Conservation (phyloP, 2,888 invertebrate species). For the Dicyrtoma fusca region DNA sequence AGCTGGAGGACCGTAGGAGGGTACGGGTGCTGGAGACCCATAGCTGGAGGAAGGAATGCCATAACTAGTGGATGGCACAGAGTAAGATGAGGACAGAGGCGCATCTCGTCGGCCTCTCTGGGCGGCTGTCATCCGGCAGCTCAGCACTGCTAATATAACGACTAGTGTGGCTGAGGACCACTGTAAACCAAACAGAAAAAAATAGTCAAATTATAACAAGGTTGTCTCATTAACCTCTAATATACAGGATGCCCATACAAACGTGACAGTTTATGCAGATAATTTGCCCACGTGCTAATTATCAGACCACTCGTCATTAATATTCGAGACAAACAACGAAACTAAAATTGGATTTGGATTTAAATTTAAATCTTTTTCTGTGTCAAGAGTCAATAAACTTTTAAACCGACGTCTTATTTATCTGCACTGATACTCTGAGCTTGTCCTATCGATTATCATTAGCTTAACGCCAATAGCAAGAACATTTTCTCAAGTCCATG, state of each 20-base stretch:
- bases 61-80: slow-evolving; percentile 42
- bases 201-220: neutral
- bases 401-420: neutral
- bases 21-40: slow-evolving; percentile 22
- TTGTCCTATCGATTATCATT: no score
- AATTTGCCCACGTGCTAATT: neutral
- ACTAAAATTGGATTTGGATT: slow-evolving; percentile 1
- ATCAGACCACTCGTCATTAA: slow-evolving; percentile 4
- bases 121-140: slow-evolving; percentile 24
- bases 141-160: slow-evolving; percentile 51
- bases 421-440: no score
- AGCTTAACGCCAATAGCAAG: neutral
- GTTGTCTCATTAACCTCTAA: neutral
- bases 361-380: slow-evolving; percentile 21
- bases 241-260: no score
- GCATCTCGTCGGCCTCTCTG: slow-evolving; percentile 17
- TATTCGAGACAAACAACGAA: neutral
- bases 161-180: slow-evolving; percentile 50
- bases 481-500: no score
- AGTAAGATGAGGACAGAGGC: slow-evolving; percentile 16
- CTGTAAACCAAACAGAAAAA: slow-evolving; percentile 16
- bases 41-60: slow-evolving; percentile 36
- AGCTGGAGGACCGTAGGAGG: slow-evolving; percentile 37
- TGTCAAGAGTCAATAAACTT: slow-evolving; percentile 34
- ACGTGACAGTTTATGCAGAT: neutral